These are phyloP conservation scores for Phrynocephalus vlangalii DNA, from an alignment of 2,797 vertebrate species.

Conservation along the genomic window DNA sequence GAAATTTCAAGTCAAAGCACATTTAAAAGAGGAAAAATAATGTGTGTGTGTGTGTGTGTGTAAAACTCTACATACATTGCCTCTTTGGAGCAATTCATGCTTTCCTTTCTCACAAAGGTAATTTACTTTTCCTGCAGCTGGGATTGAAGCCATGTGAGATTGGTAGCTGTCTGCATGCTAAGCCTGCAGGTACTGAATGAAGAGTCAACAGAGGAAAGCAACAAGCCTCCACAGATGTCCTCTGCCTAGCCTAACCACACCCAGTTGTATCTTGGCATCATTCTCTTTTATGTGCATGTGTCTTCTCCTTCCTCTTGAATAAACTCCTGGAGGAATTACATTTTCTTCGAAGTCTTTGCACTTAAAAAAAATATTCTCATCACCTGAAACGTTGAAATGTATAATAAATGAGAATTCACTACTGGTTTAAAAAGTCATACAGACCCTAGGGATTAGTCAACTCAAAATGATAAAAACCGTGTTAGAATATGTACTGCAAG, in stretches of 20 bases:
- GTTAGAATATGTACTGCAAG: background rate
- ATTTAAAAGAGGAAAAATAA: conserved; percentile 54
- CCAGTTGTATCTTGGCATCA: background rate
- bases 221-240: background rate
- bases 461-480: background rate
- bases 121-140: conserved; percentile 34
- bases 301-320: background rate
- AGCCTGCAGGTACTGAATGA: background rate
- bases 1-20: conserved; percentile 57
- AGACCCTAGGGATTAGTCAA: background rate
- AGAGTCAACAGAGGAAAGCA: background rate
- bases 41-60: conserved; percentile 12
- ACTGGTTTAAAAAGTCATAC: background rate
- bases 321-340: background rate
- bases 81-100: conserved; percentile 26
- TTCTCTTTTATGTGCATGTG: background rate
- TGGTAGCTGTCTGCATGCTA: conserved; percentile 25
- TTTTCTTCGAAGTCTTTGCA: background rate
- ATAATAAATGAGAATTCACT: background rate
- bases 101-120: conserved; percentile 24
- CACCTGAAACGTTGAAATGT: background rate
- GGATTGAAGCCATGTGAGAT: conserved; percentile 36
- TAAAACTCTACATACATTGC: conserved; percentile 49
- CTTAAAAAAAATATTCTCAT: too few species aligned
- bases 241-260: background rate